Conservation (phyloP, 1,140 invertebrate genomes). For the Gyrodactylus bullatarudis region DNA sequence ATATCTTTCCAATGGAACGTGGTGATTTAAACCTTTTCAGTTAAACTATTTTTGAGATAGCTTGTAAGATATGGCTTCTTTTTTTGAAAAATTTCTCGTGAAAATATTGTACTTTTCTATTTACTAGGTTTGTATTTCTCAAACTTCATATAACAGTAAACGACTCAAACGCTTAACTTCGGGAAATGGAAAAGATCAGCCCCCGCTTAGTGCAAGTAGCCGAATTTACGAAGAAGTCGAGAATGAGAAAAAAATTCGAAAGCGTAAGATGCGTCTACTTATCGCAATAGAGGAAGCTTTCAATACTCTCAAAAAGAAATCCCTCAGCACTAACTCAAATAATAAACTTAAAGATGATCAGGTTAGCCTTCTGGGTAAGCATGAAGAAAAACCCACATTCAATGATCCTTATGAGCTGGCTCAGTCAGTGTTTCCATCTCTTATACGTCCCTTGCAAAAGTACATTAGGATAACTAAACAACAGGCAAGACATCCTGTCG, state of each 20-base stretch:
- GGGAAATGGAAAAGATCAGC: background rate
- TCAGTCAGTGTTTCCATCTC: constrained; percentile 71
- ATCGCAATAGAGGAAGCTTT: constrained; percentile 81
- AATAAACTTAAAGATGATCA: background rate
- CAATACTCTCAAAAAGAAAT: constrained; percentile 43
- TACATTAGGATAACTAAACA: constrained; percentile 68
- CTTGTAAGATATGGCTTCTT: too few species aligned
- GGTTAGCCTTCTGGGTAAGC: constrained; percentile 34
- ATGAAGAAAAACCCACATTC: too few species aligned
- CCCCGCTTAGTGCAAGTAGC: constrained; percentile 9
- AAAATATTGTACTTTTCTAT: too few species aligned
- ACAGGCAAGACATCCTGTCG: constrained; percentile 65
- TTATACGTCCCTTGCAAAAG: constrained; percentile 71
- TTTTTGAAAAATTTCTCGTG: too few species aligned
- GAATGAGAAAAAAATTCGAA: constrained; percentile 59
- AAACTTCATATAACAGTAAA: background rate
- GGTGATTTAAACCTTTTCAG: too few species aligned
- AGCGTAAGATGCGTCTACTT: constrained; percentile 47
- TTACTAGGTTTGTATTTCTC: background rate
- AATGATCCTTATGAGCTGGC: constrained; percentile 77
- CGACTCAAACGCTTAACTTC: background rate
- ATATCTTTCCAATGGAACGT: too few species aligned
- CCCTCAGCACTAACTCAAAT: constrained; percentile 8
- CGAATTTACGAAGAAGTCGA: constrained; percentile 86
- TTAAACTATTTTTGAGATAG: too few species aligned